Evolutionary conservation across 1,140 invertebrate genomes (phyloP), one percentile per base, ranked within the genome.

Genomic region (Holcopasites calliopsidis): DNA sequence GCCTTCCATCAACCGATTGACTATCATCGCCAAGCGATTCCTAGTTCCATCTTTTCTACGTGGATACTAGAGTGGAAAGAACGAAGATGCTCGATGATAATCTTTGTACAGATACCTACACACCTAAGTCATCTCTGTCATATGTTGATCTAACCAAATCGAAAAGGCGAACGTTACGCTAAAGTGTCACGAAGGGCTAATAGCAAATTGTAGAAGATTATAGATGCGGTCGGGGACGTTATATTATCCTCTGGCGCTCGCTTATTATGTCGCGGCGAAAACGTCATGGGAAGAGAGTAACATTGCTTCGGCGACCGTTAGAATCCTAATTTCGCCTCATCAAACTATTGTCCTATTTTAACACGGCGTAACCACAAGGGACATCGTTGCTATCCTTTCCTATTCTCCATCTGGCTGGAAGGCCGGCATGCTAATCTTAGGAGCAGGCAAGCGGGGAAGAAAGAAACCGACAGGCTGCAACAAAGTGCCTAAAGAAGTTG

Each of bases 361-460:
- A 72, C 68, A 33, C 66, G 18, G 49, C 49, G 44, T 60, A 42
- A 82, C 80, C 80, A 28, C 80, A 81, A 52, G 66, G 66, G 80
- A 82, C 66, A 77, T 72, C 80, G 42, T 73, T 77, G n/a, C 61
- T 42, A 76, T 60, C 64, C 47, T 82, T 68, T 81, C 79, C 80
- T 70, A 77, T 81, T 77, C 79, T 82, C 80, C 80, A 82, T 82
- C 80, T 82, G 80, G n/a, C 73, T 68, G 54, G 50, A 72, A 58
- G 26, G 68, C 40, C 61, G 52, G n/a, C n/a, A 72, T 55, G 31
- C 54, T 49, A 61, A 77, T 71, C 73, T 38, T 47, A 49, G 60
- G 44, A 18, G 38, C 35, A 21, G 35, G 68, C 21, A 76, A 62
- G 65, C 58, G 77, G 47, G 44, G 13, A 13, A 40, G 23, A 52